A percentile compares a stretch with the other conserved stretches of the same genome.
Evolutionary conservation across 2,797 vertebrate species (phyloP).

Genomic region (Echiichthys vipera): DNA sequence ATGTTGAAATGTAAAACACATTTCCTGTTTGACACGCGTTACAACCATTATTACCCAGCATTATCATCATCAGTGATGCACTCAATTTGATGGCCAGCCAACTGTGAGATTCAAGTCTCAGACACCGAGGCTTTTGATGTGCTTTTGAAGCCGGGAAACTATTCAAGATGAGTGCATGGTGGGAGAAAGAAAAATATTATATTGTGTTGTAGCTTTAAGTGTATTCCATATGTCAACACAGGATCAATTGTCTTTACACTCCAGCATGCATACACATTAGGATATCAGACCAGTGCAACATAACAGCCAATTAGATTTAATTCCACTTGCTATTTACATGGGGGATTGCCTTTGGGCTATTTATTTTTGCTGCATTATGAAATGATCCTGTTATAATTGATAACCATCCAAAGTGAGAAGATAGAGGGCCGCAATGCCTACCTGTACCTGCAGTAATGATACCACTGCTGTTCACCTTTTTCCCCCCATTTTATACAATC

Average conservation of each 20-base stretch:
- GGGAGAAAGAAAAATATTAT: slow-evolving; percentile 20
- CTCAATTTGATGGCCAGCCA: slow-evolving; percentile 52
- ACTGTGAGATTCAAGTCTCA: slow-evolving; percentile 46
- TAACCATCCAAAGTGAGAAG: slow-evolving; percentile 17
- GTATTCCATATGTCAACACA: slow-evolving; percentile 42
- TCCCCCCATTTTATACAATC: slow-evolving; percentile 78
- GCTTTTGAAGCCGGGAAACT: slow-evolving; percentile 38
- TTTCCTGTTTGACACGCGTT: slow-evolving; percentile 49
- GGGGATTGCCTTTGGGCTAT: slow-evolving; percentile 46
- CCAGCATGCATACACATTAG: slow-evolving; percentile 46
- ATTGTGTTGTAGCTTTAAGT: slow-evolving; percentile 27
- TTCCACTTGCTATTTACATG: slow-evolving; percentile 42
- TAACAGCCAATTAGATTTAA: slow-evolving; percentile 38
- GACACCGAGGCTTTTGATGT: slow-evolving; percentile 36
- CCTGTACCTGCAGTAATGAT: slow-evolving; percentile 57
- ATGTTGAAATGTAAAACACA: slow-evolving; percentile 40
- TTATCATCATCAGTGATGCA: slow-evolving; percentile 47
- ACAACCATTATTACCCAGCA: slow-evolving; percentile 42
- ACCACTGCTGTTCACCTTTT: slow-evolving; percentile 71
- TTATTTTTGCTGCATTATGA: slow-evolving; percentile 55
- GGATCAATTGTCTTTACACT: slow-evolving; percentile 41
- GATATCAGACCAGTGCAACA: slow-evolving; percentile 45
- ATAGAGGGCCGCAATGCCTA: background rate
- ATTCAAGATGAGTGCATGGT: background rate
- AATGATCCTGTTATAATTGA: slow-evolving; percentile 47